Base-by-base conservation (phyloP, 2,113 vertebrate species). In the Saimiri boliviensis region DNA sequence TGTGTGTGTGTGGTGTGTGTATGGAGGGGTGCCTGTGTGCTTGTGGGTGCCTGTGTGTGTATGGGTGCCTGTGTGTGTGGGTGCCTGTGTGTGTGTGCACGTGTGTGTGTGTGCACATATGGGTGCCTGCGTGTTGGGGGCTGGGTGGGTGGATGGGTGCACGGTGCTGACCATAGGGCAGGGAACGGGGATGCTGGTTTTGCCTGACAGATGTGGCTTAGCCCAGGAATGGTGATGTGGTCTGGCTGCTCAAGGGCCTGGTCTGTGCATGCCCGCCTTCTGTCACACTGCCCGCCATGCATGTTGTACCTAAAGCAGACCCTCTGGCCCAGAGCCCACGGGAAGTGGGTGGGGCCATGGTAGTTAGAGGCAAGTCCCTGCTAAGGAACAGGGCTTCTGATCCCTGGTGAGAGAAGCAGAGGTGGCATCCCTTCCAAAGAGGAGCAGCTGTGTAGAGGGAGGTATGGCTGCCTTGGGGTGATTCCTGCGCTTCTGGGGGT, bases 341-440 rank as follows among this genome's bases (percentile, higher is more conserved):
- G 1, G 25, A 66, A 9, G 58, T 47, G 54, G 21, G 40, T 25
- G 45, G 23, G n/a, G 60, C 1, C 1, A 2, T 54, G 58, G 89
- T 14, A 35, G 52, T 35, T 60, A 32, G 21, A 58, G 14, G 23
- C 1, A 2, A 49, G 20, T 37, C 60, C 49, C 47, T 70, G 35
- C 32, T 4, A 6, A 70, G 49, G 40, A 49, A 0, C 5, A 63
- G 42, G 58, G n/a, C n/a, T 63, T 63, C 52, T 49, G 45, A 66
- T 76, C 56, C 45, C 77, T 68, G 25, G 13, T 4, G 17, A 76
- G 23, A 82, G n/a, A 40, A 27, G 32, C 5, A 6, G 42, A 35
- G 25, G 14, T 40, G 63, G 35, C 0, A 0, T 13, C 9, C 40
- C 47, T 42, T 32, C n/a, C 58, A 60, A 6, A 7, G 47, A 66